These are phyloP conservation scores for Drosophila anomalata DNA, from an alignment of 2,888 invertebrate genomes.

Conservation along the genomic window DNA sequence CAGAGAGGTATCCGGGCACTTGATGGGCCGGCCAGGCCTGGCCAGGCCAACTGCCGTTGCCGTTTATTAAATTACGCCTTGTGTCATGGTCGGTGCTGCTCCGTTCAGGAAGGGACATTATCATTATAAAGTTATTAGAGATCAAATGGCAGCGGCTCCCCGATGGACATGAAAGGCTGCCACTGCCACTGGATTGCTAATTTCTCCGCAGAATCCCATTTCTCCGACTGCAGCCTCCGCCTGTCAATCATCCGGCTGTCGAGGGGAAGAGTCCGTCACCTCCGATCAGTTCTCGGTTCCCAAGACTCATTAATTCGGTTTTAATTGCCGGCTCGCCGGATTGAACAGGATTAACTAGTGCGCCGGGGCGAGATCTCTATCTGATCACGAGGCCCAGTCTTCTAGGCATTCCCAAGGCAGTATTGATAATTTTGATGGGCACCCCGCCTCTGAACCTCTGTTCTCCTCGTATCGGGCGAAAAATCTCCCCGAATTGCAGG, in stretches of 20 bases:
- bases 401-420: slow-evolving; percentile 55
- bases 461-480: slow-evolving; percentile 72
- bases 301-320: slow-evolving; percentile 67
- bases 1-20: slow-evolving; percentile 3
- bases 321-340: slow-evolving; percentile 62
- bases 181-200: slow-evolving; percentile 7
- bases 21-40: slow-evolving; percentile 3
- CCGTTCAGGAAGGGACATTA: slow-evolving; percentile 59
- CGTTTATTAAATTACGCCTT: slow-evolving; percentile 75
- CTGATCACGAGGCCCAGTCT: slow-evolving; percentile 40
- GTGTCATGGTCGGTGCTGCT: slow-evolving; percentile 37
- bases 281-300: slow-evolving; percentile 23
- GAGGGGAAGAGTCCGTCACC: slow-evolving; percentile 16
- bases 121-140: slow-evolving; percentile 79
- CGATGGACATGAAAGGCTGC: slow-evolving; percentile 30
- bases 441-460: slow-evolving; percentile 10
- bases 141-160: slow-evolving; percentile 46
- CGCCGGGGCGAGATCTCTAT: slow-evolving; percentile 19
- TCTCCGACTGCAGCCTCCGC: not conserved
- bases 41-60: slow-evolving; percentile 45
- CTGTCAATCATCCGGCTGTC: slow-evolving; percentile 16
- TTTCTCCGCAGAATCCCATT: slow-evolving; percentile 25
- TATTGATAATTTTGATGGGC: slow-evolving; percentile 39
- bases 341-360: slow-evolving; percentile 29
- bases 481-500: slow-evolving; percentile 75